These are phyloP conservation scores for Ochotona curzoniae DNA, from an alignment of 2,113 vertebrate species.

Conservation along the genomic window DNA sequence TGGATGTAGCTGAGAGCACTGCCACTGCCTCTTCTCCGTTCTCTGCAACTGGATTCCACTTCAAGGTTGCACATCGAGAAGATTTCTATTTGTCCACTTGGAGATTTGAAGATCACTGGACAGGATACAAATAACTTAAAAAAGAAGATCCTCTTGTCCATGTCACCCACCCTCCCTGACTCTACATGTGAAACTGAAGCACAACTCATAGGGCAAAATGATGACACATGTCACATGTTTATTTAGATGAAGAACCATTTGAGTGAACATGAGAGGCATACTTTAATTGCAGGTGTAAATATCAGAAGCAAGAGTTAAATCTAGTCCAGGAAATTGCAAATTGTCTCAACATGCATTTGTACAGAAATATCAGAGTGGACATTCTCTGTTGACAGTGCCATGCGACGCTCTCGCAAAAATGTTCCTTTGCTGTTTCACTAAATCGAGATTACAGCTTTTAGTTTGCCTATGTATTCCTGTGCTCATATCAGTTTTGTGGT, in stretches of 20 bases:
- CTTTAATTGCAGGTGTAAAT: not conserved
- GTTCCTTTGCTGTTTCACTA: not conserved
- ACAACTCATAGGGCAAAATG: not conserved
- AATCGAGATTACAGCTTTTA: not conserved
- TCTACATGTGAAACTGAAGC: no score
- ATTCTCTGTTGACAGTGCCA: not conserved
- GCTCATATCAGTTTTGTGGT: constrained; percentile 5
- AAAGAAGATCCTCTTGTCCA: not conserved
- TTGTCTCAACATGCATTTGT: not conserved
- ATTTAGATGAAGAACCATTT: not conserved
- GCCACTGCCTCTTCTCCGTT: accelerated
- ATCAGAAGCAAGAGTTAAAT: not conserved
- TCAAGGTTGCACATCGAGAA: not conserved
- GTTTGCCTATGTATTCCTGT: not conserved
- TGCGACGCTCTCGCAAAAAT: not conserved
- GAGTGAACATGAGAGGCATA: not conserved
- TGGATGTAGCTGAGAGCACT: not conserved
- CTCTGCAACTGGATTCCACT: not conserved
- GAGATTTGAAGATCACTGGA: constrained; percentile 14
- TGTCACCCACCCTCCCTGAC: not conserved
- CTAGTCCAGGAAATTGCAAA: not conserved
- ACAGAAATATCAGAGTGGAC: not conserved
- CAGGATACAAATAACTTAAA: not conserved
- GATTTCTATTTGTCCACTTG: constrained; percentile 7
- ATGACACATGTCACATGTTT: not conserved